Evolutionary conservation across 30 jellyfish, hydroid and myxozoan species (phyloP), one percentile per base, ranked within the genome.

Genomic region (Aurelia sp.): DNA sequence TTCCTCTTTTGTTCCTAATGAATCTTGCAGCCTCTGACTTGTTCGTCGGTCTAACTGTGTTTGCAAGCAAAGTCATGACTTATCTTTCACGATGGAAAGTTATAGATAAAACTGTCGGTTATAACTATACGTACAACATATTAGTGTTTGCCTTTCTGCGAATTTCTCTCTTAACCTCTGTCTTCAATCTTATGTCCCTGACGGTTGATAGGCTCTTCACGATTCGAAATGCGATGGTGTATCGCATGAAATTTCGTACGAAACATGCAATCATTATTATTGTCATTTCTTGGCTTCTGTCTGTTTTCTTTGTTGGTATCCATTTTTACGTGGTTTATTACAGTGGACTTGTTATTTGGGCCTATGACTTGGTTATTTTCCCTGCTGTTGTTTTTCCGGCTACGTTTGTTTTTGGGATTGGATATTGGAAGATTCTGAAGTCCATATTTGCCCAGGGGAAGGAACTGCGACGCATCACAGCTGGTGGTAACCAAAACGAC

Each of bases 201-300:
- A 65, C 95, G 40, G 27, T 86, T 3, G 95, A 86, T 61, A 82
- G 95, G 23, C 59, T 48, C 41, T 52, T 64, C 7, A 82, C 95
- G 15, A 55, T 86, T 55, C 35, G 50, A 66, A 51, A 48, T 18
- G 90, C 95, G 7, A 27, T 86, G 6, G 37, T 44, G 23, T 86
- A 86, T 70, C 89, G 77, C 33, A 51, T 76, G 50, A 74, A 62
- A 58, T 17, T 55, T 6, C 50, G 70, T 1, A 23, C 61, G 2
- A 65, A 50, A 63, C 84, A 63, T 35, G 84, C 76, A 7, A 8
- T 61, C 15, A 10, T 74, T 44, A 62, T 71, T 8, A 73, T 88
- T 51, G 18, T 1, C 12, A 79, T 58, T 13, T 60, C 60, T 6
- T 86, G 95, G 95, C 20, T 86, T 55, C 60, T 59, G 66, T 57